Conservation (phyloP, 2,113 vertebrate species). For the Verasper variegatus region DNA sequence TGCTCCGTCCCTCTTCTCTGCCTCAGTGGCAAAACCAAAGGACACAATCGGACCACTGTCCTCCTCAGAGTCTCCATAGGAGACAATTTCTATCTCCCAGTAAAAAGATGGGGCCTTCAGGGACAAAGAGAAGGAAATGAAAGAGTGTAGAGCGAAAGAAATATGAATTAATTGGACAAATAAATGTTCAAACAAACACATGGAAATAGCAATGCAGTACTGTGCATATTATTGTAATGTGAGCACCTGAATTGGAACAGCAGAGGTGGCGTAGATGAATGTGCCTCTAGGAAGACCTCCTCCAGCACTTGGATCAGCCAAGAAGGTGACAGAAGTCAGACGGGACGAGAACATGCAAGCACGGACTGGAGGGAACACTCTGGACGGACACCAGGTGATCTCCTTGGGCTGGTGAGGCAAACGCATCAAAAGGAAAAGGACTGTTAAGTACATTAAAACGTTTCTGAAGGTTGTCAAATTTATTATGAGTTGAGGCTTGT, state of each 20-base stretch:
- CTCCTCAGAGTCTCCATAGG: conserved; percentile 97
- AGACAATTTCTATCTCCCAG: conserved; percentile 98
- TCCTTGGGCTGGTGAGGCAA: conserved; percentile 88
- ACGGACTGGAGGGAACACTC: conserved; percentile 95
- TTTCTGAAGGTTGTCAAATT: background rate
- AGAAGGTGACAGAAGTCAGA: conserved; percentile 94
- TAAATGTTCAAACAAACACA: conserved; percentile 1
- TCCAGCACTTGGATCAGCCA: conserved; percentile 96
- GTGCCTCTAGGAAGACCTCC: conserved; percentile 96
- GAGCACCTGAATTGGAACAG: conserved; percentile 93
- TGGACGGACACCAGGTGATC: conserved; percentile 95
- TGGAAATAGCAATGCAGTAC: background rate
- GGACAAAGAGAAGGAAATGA: background rate
- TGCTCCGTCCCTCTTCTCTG: conserved; percentile 96
- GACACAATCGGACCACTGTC: conserved; percentile 97
- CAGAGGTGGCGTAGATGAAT: conserved; percentile 95
- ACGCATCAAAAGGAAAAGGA: conserved; percentile 16
- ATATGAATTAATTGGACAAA: background rate
- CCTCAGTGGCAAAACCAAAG: conserved; percentile 97
- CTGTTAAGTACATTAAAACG: conserved; percentile 1
- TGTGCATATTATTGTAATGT: background rate
- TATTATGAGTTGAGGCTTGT: background rate
- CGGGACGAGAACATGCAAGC: conserved; percentile 98
- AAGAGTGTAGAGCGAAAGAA: background rate
- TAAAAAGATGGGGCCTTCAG: conserved; percentile 95